phyloP scores from a whole-genome alignment of 2,797 vertebrate species.

The Clarias pachynema region DNA sequence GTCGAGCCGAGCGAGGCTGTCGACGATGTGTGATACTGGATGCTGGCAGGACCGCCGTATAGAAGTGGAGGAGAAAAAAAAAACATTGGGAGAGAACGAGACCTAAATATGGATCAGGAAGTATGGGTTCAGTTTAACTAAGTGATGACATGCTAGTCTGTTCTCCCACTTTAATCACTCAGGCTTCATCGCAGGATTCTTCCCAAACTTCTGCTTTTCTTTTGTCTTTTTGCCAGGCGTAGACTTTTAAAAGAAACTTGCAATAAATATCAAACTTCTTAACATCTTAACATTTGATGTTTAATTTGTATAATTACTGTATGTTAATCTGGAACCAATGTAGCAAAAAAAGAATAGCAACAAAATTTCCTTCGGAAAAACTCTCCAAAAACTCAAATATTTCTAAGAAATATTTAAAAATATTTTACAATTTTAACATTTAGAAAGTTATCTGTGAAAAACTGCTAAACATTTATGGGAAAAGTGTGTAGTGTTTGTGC shows the following conservation, averaged over 20 bases:
- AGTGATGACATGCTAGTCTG: background rate
- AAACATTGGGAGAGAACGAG: constrained; percentile 52
- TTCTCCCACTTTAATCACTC: background rate
- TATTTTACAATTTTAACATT: too few relatives aligned
- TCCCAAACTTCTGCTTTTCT: background rate
- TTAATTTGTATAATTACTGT: too few relatives aligned
- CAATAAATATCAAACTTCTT: too few relatives aligned
- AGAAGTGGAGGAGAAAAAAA: constrained; percentile 60
- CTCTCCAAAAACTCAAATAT: too few relatives aligned
- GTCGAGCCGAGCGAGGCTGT: constrained; percentile 67
- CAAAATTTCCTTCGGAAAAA: too few relatives aligned
- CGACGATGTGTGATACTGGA: constrained; percentile 68
- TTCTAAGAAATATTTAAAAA: too few relatives aligned
- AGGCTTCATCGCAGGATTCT: background rate
- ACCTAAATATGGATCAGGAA: constrained; percentile 67
- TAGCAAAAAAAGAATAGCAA: too few relatives aligned
- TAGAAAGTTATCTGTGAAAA: too few relatives aligned
- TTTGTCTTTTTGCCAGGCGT: too few relatives aligned
- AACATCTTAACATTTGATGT: too few relatives aligned
- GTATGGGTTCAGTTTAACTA: constrained; percentile 58
- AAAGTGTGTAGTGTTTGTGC: background rate
- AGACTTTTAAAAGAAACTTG: too few relatives aligned
- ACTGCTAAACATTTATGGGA: background rate
- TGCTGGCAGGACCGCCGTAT: constrained; percentile 61
- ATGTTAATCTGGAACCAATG: too few relatives aligned